Percentiles rank a stretch among this genome's conserved stretches.
phyloP scores from a whole-genome alignment of 1,140 invertebrate genomes.

The Sinella curviseta region DNA sequence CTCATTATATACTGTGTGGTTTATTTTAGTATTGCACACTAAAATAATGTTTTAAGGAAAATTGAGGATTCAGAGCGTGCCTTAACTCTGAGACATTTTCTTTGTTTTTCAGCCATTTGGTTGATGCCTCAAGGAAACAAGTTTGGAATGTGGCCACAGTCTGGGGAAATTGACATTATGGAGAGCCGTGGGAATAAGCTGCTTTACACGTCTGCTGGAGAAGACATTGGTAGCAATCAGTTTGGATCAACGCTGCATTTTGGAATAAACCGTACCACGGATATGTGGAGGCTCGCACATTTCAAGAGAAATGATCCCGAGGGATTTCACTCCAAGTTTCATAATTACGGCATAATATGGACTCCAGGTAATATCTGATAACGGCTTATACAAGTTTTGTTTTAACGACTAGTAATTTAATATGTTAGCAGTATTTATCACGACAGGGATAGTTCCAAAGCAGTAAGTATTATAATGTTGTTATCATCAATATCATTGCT shows the following conservation, averaged over 20 bases:
- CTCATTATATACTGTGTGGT: no score
- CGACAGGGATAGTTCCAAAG: neutral
- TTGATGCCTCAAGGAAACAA: slow-evolving; percentile 44
- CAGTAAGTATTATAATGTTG: neutral
- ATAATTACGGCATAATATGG: slow-evolving; percentile 16
- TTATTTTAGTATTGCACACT: no score
- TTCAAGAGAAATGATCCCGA: slow-evolving; percentile 51
- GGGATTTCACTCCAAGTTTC: slow-evolving; percentile 56
- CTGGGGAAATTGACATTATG: slow-evolving; percentile 52
- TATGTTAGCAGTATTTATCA: no score
- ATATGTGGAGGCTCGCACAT: slow-evolving; percentile 40
- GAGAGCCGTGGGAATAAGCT: slow-evolving; percentile 53
- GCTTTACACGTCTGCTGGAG: slow-evolving; percentile 53
- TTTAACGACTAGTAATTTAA: neutral
- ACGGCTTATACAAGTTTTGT: no score
- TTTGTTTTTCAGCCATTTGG: slow-evolving; percentile 42
- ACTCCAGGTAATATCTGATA: slow-evolving; percentile 26
- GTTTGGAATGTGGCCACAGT: slow-evolving; percentile 41
- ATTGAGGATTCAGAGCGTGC: no score
- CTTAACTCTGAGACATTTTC: neutral
- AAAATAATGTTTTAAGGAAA: no score
- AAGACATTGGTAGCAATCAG: slow-evolving; percentile 49
- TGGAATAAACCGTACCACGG: slow-evolving; percentile 40
- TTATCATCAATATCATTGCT: no score
- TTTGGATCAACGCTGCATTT: slow-evolving; percentile 45